These are phyloP conservation scores for Graptemys geographica DNA, from an alignment of 2,797 vertebrate genomes.

Conservation along the genomic window DNA sequence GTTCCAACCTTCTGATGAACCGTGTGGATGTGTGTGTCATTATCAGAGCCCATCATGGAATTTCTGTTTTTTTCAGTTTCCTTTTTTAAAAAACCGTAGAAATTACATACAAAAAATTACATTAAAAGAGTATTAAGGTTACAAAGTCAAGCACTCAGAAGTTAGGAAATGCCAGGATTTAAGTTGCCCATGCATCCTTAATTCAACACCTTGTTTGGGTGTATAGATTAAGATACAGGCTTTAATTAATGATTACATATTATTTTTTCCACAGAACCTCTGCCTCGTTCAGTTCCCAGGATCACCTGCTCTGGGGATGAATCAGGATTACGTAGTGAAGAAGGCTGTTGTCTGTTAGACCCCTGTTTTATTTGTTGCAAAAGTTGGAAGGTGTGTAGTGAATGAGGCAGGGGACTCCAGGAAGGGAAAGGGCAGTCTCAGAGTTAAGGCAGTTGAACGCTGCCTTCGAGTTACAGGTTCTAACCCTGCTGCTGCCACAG, in stretches of 20 bases:
- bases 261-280: accelerated
- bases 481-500: neutral
- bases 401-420: neutral
- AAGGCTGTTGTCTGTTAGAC: too few species aligned
- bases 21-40: neutral
- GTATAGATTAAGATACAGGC: neutral
- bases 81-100: too few species aligned
- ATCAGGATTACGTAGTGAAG: accelerated
- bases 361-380: neutral
- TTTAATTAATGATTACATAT: accelerated
- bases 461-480: neutral
- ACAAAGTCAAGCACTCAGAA: accelerated
- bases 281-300: neutral
- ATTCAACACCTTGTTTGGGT: too few species aligned
- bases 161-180: neutral
- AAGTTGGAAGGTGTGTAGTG: neutral
- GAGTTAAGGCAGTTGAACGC: neutral
- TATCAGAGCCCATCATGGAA: neutral
- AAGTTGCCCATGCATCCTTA: neutral
- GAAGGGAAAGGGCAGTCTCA: neutral
- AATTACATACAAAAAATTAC: too few species aligned
- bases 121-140: too few species aligned
- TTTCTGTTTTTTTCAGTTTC: too few species aligned
- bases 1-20: neutral
- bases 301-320: neutral